Base-by-base conservation (phyloP, 2,888 invertebrate species). In the Bembecia ichneumoniformis region DNA sequence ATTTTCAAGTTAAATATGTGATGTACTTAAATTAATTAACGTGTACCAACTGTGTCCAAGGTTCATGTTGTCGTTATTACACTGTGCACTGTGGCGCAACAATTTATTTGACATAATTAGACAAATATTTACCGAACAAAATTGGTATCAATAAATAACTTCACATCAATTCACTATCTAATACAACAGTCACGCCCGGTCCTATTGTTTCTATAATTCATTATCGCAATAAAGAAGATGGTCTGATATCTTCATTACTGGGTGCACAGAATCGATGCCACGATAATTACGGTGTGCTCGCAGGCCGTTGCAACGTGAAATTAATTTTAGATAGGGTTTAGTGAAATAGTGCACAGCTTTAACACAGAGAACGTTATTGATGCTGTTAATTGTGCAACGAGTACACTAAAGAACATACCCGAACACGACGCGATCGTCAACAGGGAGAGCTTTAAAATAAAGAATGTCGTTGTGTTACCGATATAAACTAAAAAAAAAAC, bases 221-320 rank as follows among this genome's bases (percentile, higher is more conserved):
- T 71, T 71, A 75, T 71, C 69, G 73, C 73, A 76, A 73, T 69
- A 71, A 70, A 72, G 68, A 67, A 68, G 75, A 74, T 69, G 64
- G 62, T 64, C 54, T 65, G 74, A 80, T 79, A 77, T 79, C 75
- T 82, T 80, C 78, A 80, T 82, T 80, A 80, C 66, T 53, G 62
- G 55, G 68, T 70, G 66, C 64, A 62, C 64, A 66, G 65, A 68
- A 77, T 75, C 71, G 74, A 71, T 71, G 73, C 71, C 59, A 58
- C 66, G 71, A 75, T 81, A 81, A 82, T 81, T 79, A 77, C 70
- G 55, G 60, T 57, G 51, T 56, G 59, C 70, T 59, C 60, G 66
- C 65, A 64, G 64, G 61, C 49, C 58, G 63, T 55, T 58, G 58
- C 62, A 40, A 35, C 50, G 45, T 71, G 65, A 71, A 74, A 77